Percentiles rank a stretch among this genome's conserved stretches.
Evolutionary conservation across 2,113 vertebrate genomes (phyloP).

Genomic region (Sminthopsis crassicaudata): DNA sequence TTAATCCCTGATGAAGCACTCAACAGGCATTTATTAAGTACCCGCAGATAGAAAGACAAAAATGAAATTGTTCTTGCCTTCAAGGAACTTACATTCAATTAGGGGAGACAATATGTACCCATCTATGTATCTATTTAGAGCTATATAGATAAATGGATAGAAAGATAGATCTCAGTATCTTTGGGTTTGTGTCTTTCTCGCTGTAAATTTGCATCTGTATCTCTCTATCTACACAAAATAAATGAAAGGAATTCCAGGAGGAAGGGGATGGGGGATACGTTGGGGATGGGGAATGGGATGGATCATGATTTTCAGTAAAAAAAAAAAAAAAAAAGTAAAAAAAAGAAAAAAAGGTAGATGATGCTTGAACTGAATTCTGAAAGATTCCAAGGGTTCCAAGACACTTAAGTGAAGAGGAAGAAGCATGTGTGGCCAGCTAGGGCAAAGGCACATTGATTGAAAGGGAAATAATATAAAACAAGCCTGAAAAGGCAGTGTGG

Average conservation of each 20-base stretch:
- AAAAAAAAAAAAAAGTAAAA: too few relatives aligned
- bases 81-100: constrained; percentile 6
- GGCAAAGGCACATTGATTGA: neutral
- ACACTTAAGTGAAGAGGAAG: neutral
- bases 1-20: neutral
- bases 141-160: too few relatives aligned
- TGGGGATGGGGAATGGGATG: neutral
- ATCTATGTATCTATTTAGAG: neutral
- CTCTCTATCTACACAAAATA: neutral
- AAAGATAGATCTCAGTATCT: too few relatives aligned
- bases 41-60: neutral
- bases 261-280: neutral
- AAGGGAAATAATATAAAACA: neutral
- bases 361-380: neutral
- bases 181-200: too few relatives aligned
- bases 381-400: neutral
- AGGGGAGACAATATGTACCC: neutral
- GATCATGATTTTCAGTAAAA: neutral
- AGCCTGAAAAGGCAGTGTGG: neutral
- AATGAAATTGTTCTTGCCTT: neutral
- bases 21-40: neutral
- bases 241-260: neutral
- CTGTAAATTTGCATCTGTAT: neutral
- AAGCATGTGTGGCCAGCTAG: neutral
- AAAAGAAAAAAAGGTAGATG: neutral